Evolutionary conservation across 2,113 vertebrate species (phyloP).

Genomic region (Eudyptes chrysolophus): DNA sequence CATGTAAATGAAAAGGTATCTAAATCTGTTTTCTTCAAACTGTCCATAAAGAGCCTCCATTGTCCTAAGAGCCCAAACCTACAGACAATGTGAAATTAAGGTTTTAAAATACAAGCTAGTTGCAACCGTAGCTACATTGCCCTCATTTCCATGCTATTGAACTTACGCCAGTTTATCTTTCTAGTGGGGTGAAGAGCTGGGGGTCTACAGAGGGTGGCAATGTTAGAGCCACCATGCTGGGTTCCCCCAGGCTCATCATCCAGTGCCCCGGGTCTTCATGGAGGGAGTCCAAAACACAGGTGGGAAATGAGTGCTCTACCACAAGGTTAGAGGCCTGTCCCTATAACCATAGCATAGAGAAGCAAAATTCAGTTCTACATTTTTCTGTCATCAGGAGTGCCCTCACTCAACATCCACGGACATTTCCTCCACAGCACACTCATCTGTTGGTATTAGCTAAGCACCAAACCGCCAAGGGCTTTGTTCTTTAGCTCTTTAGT

Average conservation of each 20-base stretch:
- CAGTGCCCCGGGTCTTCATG: not conserved
- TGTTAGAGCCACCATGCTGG: not conserved
- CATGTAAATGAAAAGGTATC: not conserved
- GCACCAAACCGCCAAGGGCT: not conserved
- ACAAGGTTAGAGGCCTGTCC: not conserved
- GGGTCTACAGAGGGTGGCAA: not conserved
- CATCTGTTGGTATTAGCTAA: not conserved
- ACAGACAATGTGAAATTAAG: not conserved
- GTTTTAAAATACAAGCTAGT: not conserved
- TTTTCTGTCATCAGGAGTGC: not conserved
- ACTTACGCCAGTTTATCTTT: not conserved
- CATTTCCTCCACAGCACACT: accelerated
- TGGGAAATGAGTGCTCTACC: not conserved
- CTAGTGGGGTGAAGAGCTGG: not conserved
- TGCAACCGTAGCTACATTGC: not conserved
- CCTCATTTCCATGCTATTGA: not conserved
- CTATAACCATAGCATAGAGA: not conserved
- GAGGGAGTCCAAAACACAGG: not conserved
- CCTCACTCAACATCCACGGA: not conserved
- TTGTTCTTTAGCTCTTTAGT: not conserved
- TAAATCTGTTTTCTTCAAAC: not conserved
- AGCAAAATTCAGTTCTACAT: not conserved
- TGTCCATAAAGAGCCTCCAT: not conserved
- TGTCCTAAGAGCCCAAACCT: not conserved
- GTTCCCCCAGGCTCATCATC: not conserved